These are phyloP conservation scores for Latheticus oryzae DNA, from an alignment of 2,888 invertebrate species.

Conservation along the genomic window DNA sequence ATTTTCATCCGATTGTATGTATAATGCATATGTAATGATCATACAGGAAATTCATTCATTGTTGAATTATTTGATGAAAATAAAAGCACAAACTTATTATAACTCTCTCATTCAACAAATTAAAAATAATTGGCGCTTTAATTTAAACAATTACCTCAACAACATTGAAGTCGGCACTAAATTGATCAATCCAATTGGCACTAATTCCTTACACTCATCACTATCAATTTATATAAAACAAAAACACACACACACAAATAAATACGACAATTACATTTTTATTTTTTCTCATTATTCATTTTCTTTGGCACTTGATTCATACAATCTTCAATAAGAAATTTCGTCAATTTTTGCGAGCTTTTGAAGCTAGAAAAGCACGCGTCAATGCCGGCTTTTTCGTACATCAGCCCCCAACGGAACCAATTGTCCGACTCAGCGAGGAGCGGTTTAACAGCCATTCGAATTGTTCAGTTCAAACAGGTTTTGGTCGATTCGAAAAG, in stretches of 20 bases:
- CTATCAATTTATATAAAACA: no score
- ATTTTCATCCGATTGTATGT: slow-evolving; percentile 26
- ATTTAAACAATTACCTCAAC: slow-evolving; percentile 45
- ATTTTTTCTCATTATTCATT: no score
- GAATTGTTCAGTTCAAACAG: slow-evolving; percentile 52
- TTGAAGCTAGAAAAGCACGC: slow-evolving; percentile 46
- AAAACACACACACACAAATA: no score
- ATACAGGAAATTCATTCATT: slow-evolving; percentile 33
- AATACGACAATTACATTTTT: slow-evolving; percentile 20
- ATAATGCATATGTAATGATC: slow-evolving; percentile 33
- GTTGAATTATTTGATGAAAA: no score
- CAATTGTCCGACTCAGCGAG: slow-evolving; percentile 51
- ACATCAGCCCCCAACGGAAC: slow-evolving; percentile 50
- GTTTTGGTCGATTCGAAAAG: slow-evolving; percentile 42
- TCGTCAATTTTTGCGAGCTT: slow-evolving; percentile 10
- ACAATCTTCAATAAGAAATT: no score
- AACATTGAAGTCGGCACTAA: slow-evolving; percentile 43
- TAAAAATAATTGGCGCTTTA: slow-evolving; percentile 19
- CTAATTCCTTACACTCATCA: slow-evolving; percentile 44
- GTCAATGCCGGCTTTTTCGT: slow-evolving; percentile 45
- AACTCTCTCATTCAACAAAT: no score
- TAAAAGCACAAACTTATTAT: no score
- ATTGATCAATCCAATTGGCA: slow-evolving; percentile 48
- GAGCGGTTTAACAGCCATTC: slow-evolving; percentile 50
- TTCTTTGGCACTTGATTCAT: no score